Conservation (phyloP, 2,113 vertebrate species). For the Galeopterus variegatus region DNA sequence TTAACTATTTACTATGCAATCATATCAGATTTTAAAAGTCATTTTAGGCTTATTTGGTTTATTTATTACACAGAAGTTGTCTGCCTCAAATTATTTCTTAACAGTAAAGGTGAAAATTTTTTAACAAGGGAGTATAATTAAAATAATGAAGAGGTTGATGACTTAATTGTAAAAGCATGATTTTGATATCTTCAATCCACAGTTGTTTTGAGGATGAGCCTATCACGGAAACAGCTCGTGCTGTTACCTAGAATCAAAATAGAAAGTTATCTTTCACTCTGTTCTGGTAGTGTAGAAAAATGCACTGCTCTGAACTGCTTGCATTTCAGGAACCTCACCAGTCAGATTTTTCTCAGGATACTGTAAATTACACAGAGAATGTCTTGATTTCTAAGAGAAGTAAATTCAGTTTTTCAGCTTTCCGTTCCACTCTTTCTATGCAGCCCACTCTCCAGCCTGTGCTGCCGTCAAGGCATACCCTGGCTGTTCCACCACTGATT, state of each 20-base stretch:
- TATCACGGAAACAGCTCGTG: background rate
- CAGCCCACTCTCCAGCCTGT: background rate
- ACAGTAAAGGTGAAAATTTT: background rate
- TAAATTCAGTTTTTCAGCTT: background rate
- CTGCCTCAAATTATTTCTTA: slow-evolving; percentile 38
- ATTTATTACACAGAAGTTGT: slow-evolving; percentile 52
- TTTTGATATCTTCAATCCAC: background rate
- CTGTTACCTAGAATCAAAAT: background rate
- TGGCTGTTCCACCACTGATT: background rate
- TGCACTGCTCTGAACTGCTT: background rate
- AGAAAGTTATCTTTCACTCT: background rate
- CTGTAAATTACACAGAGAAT: background rate
- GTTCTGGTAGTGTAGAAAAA: slow-evolving; percentile 21
- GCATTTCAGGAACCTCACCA: background rate
- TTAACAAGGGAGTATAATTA: background rate
- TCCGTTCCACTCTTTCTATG: background rate
- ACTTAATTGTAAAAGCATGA: background rate
- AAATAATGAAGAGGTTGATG: background rate
- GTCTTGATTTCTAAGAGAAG: slow-evolving; percentile 16
- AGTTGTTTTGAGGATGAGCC: background rate
- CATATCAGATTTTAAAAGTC: slow-evolving; percentile 24
- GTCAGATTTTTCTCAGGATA: slow-evolving; percentile 10
- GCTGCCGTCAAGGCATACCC: background rate
- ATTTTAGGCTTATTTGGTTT: slow-evolving; percentile 27
- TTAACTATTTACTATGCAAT: slow-evolving; percentile 56